phyloP scores from a whole-genome alignment of 2,113 vertebrate genomes.

The Tonatia bakeri region DNA sequence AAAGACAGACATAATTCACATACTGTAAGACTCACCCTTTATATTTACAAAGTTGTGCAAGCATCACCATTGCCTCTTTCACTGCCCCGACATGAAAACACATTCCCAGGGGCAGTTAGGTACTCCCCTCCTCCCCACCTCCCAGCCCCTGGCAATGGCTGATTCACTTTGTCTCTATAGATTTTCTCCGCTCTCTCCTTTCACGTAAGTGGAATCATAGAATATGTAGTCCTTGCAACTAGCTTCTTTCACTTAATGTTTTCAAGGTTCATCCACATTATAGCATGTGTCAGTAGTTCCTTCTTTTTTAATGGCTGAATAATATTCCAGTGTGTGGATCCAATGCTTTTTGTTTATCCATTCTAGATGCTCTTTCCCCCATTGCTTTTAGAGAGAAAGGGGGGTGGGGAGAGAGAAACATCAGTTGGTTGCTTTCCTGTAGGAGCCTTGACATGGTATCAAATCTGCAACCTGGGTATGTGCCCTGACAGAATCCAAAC shows the following conservation, averaged over 20 bases:
- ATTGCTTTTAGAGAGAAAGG: background rate
- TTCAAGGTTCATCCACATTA: background rate
- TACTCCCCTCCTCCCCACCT: background rate
- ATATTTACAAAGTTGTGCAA: background rate
- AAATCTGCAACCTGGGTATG: background rate
- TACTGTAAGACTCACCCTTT: background rate
- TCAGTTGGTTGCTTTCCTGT: background rate
- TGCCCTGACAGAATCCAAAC: no score
- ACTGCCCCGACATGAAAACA: background rate
- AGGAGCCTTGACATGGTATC: background rate
- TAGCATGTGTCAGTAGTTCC: rapidly evolving
- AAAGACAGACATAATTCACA: background rate
- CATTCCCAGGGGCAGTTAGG: background rate
- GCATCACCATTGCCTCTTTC: background rate
- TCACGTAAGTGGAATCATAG: background rate
- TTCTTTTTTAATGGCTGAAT: background rate
- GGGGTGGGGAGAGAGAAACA: background rate
- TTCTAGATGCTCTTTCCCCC: background rate
- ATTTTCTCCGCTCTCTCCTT: background rate
- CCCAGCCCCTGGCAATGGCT: background rate
- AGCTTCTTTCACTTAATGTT: background rate
- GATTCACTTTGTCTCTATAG: background rate
- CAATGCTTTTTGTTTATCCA: background rate
- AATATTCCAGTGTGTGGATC: background rate
- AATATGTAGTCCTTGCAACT: background rate